Base-by-base conservation (phyloP, 2,888 invertebrate genomes). In the Megastigmus dorsalis region DNA sequence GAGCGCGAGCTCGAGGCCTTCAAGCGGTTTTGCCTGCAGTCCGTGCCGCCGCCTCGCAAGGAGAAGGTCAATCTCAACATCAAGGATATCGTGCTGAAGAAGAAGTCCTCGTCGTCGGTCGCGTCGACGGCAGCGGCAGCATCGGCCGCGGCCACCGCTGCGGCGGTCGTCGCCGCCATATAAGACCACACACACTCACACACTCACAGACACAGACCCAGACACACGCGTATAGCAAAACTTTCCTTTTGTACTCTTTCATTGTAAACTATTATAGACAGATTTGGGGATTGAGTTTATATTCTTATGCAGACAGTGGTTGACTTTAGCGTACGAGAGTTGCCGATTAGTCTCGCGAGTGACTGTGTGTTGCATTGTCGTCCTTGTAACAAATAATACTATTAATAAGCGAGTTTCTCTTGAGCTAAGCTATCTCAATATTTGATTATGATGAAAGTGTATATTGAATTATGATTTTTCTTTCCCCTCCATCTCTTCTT, bases 1-100 rank as follows among this genome's bases (percentile, higher is more conserved):
- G 95, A 95, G 83, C 89, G 94, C 1, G 96, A 96, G 85, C 90
- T 95, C 78, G 96, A 96, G 85, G 94, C 94, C 1, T 95, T 96
- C 89, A 96, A 97, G 88, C 92, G 95, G 20, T 95, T 95, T 88
- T 95, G 95, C 80, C 93, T 94, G 83, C 95, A 95, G 86, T 95
- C 95, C 77, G 93, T 95, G 78, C 93, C 95, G 63, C 92, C 93
- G 0, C 92, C 93, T 77, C 91, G 93, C 80, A 93, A 94, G 84
- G 94, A 94, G 78, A 93, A 93, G 88, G 93, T 93, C 81, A 93
- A 94, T 87, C 91, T 95, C 81, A 94, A 95, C 89, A 90, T 95
- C 81, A 94, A 94, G 88, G 94, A 95, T 85, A 93, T 94, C 83
- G 91, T 93, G 79, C 89, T 92, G 77, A 92, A 92, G 88, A 92